Base-by-base conservation (phyloP, 2,888 invertebrate genomes). In the Melinaea marsaeus region DNA sequence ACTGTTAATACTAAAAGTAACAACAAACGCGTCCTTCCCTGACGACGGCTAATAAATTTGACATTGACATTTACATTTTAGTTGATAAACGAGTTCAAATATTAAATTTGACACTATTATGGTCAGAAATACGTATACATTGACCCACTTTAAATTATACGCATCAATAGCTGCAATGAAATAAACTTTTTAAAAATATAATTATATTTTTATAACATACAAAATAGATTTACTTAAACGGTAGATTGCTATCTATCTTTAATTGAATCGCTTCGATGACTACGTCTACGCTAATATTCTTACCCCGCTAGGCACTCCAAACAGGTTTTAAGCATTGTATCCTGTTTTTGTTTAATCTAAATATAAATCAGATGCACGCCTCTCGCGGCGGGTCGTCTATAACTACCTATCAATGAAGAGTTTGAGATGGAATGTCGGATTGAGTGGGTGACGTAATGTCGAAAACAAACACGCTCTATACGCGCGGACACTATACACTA, bases 241-340 rank as follows among this genome's bases (percentile, higher is more conserved):
- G 7, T 4, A 6, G 5, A 37, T 6, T 37, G 7, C 7, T 2
- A 42, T 9, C 42, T 5, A 42, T 3, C 42, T 42, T 9, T 42
- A 42, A 9, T 42, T 42, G 9, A 33, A 13, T 35, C 33, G 47
- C 34, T 13, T 13, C 37, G 51, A 51, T 11, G 58, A 51, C 37
- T 34, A 47, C 46, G 47, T n/a, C 58, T 37, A 51, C 9, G 4
- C 4, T 34, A 9, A 47, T 60, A 57, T 71, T 78, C 87, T 78
- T 85, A 88, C 86, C 90, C 86, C 62, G 76, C 72, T 70, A 89
- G 69, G 77, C 90, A 90, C 76, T 89, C 87, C 78, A 80, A 89
- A 81, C 89, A 90, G 72, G 83, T 74, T 80, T 87, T 88, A 73
- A 89, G 79, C 90, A 90, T 90, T 75, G 79, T 83, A 51, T 65